These are phyloP conservation scores for Aleiodes leptofemur DNA, from an alignment of 2,888 invertebrate genomes.

Conservation along the genomic window DNA sequence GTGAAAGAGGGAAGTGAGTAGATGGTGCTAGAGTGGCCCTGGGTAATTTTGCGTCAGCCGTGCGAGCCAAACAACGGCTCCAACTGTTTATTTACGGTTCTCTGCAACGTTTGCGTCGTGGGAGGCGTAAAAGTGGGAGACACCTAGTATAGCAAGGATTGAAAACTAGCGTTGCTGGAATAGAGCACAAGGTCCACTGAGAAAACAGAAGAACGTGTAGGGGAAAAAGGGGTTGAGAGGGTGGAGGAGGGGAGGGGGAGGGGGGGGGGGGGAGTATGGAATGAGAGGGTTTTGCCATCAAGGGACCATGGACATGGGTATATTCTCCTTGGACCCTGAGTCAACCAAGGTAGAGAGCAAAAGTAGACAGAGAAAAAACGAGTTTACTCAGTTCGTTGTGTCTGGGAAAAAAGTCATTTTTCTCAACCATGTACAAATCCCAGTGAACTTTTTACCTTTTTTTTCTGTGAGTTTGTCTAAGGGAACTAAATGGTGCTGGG, in stretches of 20 bases:
- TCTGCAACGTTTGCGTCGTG: slow-evolving; percentile 58
- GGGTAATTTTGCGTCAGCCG: slow-evolving; percentile 57
- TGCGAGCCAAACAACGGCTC: slow-evolving; percentile 56
- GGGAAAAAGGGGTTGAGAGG: too few relatives aligned
- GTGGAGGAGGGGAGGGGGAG: too few relatives aligned
- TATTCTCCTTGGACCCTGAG: slow-evolving; percentile 19
- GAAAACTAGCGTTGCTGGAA: slow-evolving; percentile 59
- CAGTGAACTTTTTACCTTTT: slow-evolving; percentile 55
- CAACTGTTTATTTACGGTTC: slow-evolving; percentile 58
- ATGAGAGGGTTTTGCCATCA: slow-evolving; percentile 1
- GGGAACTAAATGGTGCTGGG: slow-evolving; percentile 32
- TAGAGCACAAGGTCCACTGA: slow-evolving; percentile 14
- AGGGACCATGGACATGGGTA: slow-evolving; percentile 22
- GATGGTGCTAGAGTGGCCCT: slow-evolving; percentile 52
- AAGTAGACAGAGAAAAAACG: slow-evolving; percentile 20
- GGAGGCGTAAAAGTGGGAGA: slow-evolving; percentile 63
- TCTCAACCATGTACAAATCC: slow-evolving; percentile 55
- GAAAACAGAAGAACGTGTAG: slow-evolving; percentile 6
- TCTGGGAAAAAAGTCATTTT: slow-evolving; percentile 55
- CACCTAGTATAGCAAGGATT: slow-evolving; percentile 59
- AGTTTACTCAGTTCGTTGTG: slow-evolving; percentile 6
- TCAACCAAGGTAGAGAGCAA: slow-evolving; percentile 2
- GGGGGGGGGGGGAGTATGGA: slow-evolving; percentile 5
- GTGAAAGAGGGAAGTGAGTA: neutral
- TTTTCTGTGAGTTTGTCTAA: slow-evolving; percentile 41